phyloP scores from a whole-genome alignment of 92 coral and sea anemone species.

The Zoanthus solanderi region DNA sequence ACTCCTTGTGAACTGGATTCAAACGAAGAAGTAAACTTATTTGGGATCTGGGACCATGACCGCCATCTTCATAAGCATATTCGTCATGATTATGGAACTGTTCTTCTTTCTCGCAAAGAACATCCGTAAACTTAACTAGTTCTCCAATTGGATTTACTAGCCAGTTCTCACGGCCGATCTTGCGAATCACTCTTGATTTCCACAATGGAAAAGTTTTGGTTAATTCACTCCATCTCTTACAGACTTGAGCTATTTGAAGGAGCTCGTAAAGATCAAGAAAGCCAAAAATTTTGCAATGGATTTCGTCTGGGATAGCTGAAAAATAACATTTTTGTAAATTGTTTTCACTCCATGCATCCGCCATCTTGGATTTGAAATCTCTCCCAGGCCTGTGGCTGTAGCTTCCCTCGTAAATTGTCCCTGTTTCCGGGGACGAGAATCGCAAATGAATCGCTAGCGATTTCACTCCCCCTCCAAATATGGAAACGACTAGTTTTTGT shows the following conservation, averaged over 20 bases:
- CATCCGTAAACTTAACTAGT: neutral
- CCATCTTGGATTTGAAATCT: too few species aligned
- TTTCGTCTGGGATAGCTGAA: neutral
- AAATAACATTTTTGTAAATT: neutral
- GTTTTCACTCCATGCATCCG: neutral
- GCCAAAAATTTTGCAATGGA: neutral
- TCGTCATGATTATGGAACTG: neutral
- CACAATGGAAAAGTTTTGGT: constrained; percentile 50
- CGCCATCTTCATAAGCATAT: neutral
- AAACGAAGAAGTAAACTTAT: constrained; percentile 23
- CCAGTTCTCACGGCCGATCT: constrained; percentile 72
- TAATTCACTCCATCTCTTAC: constrained; percentile 63
- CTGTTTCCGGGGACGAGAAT: too few species aligned
- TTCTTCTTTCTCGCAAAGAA: neutral
- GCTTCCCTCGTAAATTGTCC: too few species aligned
- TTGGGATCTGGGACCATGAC: constrained; percentile 31
- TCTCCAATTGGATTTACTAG: constrained; percentile 42
- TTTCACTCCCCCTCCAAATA: too few species aligned
- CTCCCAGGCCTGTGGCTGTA: too few species aligned
- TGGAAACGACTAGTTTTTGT: too few species aligned
- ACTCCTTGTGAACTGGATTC: constrained; percentile 1
- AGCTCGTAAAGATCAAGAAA: neutral
- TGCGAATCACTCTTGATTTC: constrained; percentile 29
- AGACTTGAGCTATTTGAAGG: constrained; percentile 37
- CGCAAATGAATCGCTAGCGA: too few species aligned